A percentile compares a stretch with the other conserved stretches of the same genome.
Conservation (phyloP, 2,888 invertebrate genomes). For the Ornithoptera priamus region DNA sequence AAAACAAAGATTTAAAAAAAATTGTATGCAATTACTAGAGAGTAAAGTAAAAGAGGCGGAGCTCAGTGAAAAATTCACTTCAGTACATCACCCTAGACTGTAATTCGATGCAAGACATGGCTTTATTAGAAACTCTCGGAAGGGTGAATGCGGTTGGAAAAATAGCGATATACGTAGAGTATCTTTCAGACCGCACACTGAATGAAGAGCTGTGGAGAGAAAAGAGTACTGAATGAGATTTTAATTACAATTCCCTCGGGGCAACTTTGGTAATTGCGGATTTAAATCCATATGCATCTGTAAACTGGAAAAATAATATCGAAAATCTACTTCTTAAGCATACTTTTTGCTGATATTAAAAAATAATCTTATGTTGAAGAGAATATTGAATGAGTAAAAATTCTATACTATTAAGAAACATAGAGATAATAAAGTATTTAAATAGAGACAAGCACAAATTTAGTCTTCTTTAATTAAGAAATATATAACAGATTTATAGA, state of each 20-base stretch:
- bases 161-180: neutral
- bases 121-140: slow-evolving; percentile 9
- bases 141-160: slow-evolving; percentile 17
- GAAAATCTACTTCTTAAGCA: too few species aligned
- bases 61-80: neutral
- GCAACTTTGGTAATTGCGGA: slow-evolving; percentile 4
- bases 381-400: too few species aligned
- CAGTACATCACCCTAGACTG: neutral
- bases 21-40: too few species aligned
- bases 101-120: slow-evolving; percentile 6
- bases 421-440: too few species aligned
- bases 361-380: too few species aligned
- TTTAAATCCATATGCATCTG: neutral
- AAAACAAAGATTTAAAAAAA: too few species aligned
- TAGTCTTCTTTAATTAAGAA: too few species aligned
- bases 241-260: slow-evolving; percentile 13
- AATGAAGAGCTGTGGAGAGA: slow-evolving; percentile 15
- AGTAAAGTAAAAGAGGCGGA: neutral
- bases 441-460: too few species aligned
- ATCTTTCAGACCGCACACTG: slow-evolving; percentile 12
- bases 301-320: neutral
- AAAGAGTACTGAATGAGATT: slow-evolving; percentile 10
- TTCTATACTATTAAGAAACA: too few species aligned
- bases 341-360: too few species aligned
- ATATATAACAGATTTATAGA: too few species aligned